Percentiles rank a stretch among this genome's conserved stretches.
phyloP scores from a whole-genome alignment of 2,797 vertebrate species.

The Graptemys geographica region DNA sequence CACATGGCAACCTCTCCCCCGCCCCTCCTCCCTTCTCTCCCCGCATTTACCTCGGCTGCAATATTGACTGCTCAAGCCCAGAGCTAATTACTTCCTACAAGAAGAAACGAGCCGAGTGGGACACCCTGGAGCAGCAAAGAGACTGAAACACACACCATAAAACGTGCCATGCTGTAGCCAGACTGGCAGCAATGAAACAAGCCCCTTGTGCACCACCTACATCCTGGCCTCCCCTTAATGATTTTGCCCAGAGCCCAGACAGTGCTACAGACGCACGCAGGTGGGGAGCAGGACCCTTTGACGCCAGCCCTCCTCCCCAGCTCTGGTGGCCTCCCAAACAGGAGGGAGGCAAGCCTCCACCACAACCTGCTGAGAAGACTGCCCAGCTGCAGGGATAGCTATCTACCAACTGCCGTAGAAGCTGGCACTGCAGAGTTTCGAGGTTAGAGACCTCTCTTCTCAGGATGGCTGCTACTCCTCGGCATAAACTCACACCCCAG shows the following conservation, averaged over 20 bases:
- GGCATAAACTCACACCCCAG: not conserved
- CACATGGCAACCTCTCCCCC: not conserved
- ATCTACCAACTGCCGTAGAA: not conserved
- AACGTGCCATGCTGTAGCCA: not conserved
- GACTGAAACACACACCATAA: not conserved
- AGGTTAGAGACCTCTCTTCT: not conserved
- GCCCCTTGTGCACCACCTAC: not conserved
- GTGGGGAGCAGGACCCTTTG: not conserved
- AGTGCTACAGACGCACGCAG: not conserved
- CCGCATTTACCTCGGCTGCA: not conserved
- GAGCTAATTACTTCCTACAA: conserved; percentile 37
- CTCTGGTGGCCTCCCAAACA: not conserved
- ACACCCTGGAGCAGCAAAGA: not conserved
- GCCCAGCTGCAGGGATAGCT: not conserved
- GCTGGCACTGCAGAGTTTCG: not conserved
- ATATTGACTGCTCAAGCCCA: not conserved
- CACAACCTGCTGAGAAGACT: not conserved
- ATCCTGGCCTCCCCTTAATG: not conserved
- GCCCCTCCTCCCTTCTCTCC: not conserved
- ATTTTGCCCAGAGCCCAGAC: not conserved
- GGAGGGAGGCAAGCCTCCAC: not conserved
- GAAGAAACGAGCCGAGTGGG: not conserved
- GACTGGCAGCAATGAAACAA: not conserved
- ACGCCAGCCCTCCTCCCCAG: not conserved
- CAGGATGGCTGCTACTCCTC: no score